These are phyloP conservation scores for Andrena marginata DNA, from an alignment of 2,888 invertebrate species.

Conservation along the genomic window DNA sequence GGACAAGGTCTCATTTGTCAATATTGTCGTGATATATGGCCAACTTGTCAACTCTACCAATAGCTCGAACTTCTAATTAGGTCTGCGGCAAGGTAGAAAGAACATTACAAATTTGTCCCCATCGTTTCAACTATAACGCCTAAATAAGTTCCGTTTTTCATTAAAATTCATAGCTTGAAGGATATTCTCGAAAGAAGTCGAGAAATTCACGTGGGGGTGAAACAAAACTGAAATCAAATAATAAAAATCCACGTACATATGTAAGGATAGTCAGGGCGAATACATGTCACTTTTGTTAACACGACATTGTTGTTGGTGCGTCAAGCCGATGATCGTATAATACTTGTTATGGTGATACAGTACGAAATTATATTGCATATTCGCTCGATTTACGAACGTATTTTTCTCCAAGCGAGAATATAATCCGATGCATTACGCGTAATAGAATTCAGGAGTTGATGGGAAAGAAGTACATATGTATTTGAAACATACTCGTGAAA, in stretches of 20 bases:
- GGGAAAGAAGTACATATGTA: conserved; percentile 32
- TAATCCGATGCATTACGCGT: conserved; percentile 11
- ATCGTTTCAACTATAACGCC: conserved; percentile 39
- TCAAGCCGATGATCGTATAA: conserved; percentile 6
- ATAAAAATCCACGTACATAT: background rate
- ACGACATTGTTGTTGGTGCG: conserved; percentile 44
- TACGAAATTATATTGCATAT: conserved; percentile 5
- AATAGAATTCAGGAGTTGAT: conserved; percentile 26
- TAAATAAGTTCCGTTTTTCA: conserved; percentile 17
- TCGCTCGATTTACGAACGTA: conserved; percentile 12
- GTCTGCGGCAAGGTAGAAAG: conserved; percentile 17
- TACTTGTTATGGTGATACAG: conserved; percentile 22
- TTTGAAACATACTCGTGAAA: conserved; percentile 33
- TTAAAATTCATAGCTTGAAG: background rate
- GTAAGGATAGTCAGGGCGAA: conserved; percentile 21
- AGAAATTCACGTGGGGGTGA: background rate
- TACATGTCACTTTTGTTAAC: conserved; percentile 31
- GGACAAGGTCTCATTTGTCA: conserved; percentile 34
- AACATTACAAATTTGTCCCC: conserved; percentile 31
- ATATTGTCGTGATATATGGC: conserved; percentile 15
- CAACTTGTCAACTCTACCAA: conserved; percentile 38
- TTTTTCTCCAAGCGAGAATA: background rate
- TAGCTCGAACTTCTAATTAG: conserved; percentile 36
- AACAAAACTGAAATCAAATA: background rate
- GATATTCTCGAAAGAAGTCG: background rate